Evolutionary conservation across 2,888 invertebrate genomes (phyloP).

Genomic region (Caenorhabditis becei): DNA sequence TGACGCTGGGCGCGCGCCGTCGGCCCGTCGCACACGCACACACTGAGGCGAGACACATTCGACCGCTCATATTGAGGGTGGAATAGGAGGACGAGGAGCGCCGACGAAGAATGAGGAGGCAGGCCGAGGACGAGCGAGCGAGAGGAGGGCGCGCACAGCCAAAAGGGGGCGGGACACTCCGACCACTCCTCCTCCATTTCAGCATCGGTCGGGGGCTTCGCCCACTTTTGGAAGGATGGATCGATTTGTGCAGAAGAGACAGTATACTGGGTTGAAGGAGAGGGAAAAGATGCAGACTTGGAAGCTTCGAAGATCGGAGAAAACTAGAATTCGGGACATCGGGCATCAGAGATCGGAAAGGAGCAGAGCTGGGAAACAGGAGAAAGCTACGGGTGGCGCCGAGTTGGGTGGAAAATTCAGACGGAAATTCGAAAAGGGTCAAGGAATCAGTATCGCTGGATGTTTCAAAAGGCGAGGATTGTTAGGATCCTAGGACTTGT

Average conservation of each 20-base stretch:
- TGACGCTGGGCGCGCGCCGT: conserved; percentile 53
- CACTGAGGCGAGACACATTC: conserved; percentile 58
- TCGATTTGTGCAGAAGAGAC: not conserved
- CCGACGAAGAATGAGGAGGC: conserved; percentile 63
- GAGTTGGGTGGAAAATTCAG: too few species aligned
- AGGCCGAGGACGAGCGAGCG: conserved; percentile 61
- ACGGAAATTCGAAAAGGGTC: too few species aligned
- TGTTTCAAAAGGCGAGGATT: too few species aligned
- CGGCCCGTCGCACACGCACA: conserved; percentile 48
- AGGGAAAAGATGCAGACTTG: not conserved
- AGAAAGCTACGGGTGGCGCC: too few species aligned
- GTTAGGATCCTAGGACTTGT: too few species aligned
- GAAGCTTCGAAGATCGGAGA: not conserved
- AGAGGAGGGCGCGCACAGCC: conserved; percentile 60
- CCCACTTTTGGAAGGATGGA: not conserved
- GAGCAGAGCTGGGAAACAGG: not conserved
- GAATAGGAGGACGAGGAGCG: conserved; percentile 65
- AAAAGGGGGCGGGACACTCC: conserved; percentile 61
- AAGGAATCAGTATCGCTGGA: too few species aligned
- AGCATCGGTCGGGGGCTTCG: conserved; percentile 25
- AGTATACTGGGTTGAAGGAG: too few species aligned
- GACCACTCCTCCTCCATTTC: conserved; percentile 60
- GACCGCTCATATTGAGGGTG: conserved; percentile 62
- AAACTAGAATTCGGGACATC: too few species aligned
- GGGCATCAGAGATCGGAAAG: too few species aligned